Percentiles rank a stretch among this genome's conserved stretches.
Conservation (phyloP, 2,888 invertebrate genomes). For the Drosophila melanosoma region DNA sequence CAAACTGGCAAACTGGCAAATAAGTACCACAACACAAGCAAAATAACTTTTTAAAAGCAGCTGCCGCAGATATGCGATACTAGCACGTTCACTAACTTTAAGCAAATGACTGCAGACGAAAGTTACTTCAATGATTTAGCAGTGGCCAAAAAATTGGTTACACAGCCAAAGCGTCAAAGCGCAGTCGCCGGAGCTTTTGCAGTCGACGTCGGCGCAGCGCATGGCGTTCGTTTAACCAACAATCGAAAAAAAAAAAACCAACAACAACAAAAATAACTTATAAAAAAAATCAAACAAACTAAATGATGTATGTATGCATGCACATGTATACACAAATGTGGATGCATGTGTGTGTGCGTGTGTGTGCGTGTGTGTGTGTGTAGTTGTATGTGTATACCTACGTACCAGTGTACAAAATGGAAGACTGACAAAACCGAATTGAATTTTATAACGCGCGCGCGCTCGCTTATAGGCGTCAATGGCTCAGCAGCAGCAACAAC, state of each 20-base stretch:
- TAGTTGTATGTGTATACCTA: not conserved
- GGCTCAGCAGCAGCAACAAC: not conserved
- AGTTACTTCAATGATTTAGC: constrained; percentile 84
- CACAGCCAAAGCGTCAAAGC: constrained; percentile 64
- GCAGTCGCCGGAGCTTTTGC: constrained; percentile 61
- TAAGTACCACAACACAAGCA: constrained; percentile 17
- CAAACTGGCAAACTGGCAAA: not conserved
- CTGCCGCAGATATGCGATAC: constrained; percentile 81
- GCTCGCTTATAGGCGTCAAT: constrained; percentile 39
- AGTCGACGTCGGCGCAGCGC: constrained; percentile 39
- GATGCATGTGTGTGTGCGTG: not conserved
- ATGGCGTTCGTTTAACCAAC: constrained; percentile 42
- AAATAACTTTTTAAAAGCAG: constrained; percentile 43
- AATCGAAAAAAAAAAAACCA: constrained; percentile 19
- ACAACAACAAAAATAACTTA: not conserved
- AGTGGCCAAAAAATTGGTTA: constrained; percentile 82
- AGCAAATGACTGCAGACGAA: constrained; percentile 85
- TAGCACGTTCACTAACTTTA: constrained; percentile 85
- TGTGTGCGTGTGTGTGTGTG: not conserved
- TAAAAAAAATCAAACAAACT: not conserved
- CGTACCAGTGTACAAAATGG: constrained; percentile 12
- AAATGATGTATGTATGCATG: not conserved
- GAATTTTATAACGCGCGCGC: constrained; percentile 64
- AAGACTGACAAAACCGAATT: constrained; percentile 56
- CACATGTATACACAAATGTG: not conserved